Base-by-base conservation (phyloP, 2,888 invertebrate genomes). In the Catocala nupta region DNA sequence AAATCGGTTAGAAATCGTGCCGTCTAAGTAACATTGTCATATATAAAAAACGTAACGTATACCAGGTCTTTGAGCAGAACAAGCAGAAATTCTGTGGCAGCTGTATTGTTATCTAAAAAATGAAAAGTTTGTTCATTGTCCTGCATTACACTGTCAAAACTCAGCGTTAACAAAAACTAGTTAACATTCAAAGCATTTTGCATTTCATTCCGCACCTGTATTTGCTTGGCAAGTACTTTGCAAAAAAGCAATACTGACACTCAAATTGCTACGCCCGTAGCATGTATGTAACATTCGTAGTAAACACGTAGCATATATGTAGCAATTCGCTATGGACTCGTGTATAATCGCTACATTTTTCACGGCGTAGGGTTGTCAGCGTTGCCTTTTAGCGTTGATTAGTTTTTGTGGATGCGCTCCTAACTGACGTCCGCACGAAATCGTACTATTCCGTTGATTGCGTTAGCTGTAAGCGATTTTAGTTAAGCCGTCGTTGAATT, bases 331-430 rank as follows among this genome's bases (percentile, higher is more conserved):
- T 75, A 65, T 66, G 60, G 43, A 39, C 49, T 55, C 71, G 69
- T 67, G 77, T 67, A 70, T 68, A 70, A 72, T 71, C 66, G 55
- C 61, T 70, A 70, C 69, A 78, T 80, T 73, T 81, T 81, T 76
- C 78, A 79, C 67, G 54, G 63, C 61, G 59, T 56, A 78, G 71
- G 70, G 78, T 62, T 77, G 81, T 65, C 80, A 70, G 55, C 70
- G 59, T 55, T 65, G 68, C 73, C 76, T 82, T 81, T 83, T 82
- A 78, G 71, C 78, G 83, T 82, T 84, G 82, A 84, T 84, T 84
- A 83, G 84, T 82, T 84, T 78, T 73, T 71, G 71, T 63, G 66
- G 67, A 68, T 69, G 71, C 65, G 52, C 58, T 59, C 63, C 57
- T 61, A 71, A 73, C 70, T 69, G 70, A 70, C 64, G 63, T 57